Conservation (phyloP, 2,113 vertebrate genomes). For the Copsychus sechellarum region DNA sequence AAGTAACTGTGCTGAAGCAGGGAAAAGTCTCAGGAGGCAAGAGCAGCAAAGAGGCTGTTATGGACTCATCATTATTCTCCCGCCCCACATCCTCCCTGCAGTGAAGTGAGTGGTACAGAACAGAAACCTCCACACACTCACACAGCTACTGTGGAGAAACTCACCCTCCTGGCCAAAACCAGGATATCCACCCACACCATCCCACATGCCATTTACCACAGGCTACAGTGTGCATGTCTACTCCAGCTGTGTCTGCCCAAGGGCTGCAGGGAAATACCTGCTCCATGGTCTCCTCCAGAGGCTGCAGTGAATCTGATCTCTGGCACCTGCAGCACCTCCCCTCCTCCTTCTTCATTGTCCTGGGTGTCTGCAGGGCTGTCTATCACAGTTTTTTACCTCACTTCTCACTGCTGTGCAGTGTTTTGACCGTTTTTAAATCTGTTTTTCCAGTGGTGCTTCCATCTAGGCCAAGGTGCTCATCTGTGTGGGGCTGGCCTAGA, state of each 20-base stretch:
- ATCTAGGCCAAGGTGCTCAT: accelerated
- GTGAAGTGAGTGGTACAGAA: background rate
- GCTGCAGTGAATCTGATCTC: background rate
- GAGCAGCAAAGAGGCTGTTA: background rate
- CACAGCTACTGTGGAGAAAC: background rate
- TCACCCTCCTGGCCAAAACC: background rate
- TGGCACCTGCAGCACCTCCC: background rate
- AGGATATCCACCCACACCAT: background rate
- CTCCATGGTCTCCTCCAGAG: background rate
- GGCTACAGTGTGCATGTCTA: background rate
- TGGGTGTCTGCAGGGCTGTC: background rate
- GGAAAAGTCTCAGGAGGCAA: background rate
- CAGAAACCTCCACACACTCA: too few relatives aligned
- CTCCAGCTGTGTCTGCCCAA: background rate
- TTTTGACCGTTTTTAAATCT: background rate
- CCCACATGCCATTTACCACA: background rate
- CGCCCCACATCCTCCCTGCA: accelerated
- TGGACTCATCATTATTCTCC: accelerated
- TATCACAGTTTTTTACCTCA: background rate
- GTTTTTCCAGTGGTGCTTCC: background rate
- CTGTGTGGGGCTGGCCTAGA: accelerated
- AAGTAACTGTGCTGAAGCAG: background rate
- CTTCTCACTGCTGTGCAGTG: accelerated
- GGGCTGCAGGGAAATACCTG: background rate
- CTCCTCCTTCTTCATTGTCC: background rate